A percentile compares a stretch with the other conserved stretches of the same genome.
These are phyloP conservation scores for Dendrocincla fuliginosa DNA, from an alignment of 2,797 vertebrate genomes.

Conservation along the genomic window DNA sequence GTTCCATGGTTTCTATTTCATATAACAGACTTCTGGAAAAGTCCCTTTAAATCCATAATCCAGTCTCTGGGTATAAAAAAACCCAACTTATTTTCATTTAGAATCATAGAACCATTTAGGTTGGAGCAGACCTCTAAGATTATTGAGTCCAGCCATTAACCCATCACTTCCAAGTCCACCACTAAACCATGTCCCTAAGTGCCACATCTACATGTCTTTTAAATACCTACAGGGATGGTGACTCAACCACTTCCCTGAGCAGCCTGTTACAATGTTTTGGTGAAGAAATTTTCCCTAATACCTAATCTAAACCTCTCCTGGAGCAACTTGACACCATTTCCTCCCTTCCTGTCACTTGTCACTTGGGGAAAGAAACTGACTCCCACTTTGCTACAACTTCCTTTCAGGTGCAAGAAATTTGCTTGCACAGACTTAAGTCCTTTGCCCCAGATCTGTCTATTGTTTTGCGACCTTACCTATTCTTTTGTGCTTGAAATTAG, in stretches of 20 bases:
- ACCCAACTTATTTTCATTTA: neutral
- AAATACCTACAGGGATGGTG: neutral
- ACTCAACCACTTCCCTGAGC: neutral
- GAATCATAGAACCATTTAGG: neutral
- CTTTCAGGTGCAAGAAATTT: neutral
- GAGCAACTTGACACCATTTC: neutral
- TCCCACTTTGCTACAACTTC: neutral
- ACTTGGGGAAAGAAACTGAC: neutral
- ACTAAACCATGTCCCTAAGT: neutral
- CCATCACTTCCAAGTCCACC: neutral
- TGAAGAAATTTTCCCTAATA: neutral
- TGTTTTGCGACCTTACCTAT: neutral
- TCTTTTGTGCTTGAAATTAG: neutral
- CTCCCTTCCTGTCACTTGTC: neutral
- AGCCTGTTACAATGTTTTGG: neutral
- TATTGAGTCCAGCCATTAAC: fast-evolving
- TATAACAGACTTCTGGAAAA: neutral
- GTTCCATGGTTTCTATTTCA: neutral
- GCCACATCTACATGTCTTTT: neutral
- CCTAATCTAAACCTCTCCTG: neutral
- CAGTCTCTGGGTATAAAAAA: neutral
- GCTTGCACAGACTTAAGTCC: neutral
- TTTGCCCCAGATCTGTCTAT: neutral
- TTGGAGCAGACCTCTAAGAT: neutral
- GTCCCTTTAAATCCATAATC: neutral